Evolutionary conservation across 2,888 invertebrate genomes (phyloP), one percentile per base, ranked within the genome.

Genomic region (Scaptomyza polygonia): DNA sequence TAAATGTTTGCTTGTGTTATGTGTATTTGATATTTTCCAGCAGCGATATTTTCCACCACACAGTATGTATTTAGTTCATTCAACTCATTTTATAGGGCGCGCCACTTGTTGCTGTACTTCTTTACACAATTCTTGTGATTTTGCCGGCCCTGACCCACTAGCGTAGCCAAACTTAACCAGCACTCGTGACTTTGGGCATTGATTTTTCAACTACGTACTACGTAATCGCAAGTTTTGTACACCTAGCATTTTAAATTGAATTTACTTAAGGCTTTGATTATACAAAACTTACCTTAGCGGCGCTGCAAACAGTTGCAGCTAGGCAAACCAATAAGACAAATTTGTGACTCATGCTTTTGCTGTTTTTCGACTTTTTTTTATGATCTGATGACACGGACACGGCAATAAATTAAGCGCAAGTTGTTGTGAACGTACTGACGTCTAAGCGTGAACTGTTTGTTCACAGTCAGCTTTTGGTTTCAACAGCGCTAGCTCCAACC

Each of bases 311-410:
- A 3, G 75, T 57, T 39, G 62, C 86, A 25, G 74, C 66, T 40
- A 81, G 44, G 53, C 83, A 81, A 39, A 61, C 65, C 64, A 83
- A 72, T 36, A 84, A 64, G 12, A 86, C 51, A 5, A 86, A 47
- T 77, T 71, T 77, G 76, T 84, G 83, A 84, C 79, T 84, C 83
- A 84, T 84, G 47, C 25, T 83, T 77, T 2, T 40, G 52, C 56
- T 72, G 25, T 55, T 63, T 16, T 32, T 53, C 32, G 44, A 40
- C n/a, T 25, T 5, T 25, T 54, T 52, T 12, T 42, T 56, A 29
- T 58, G 25, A 5, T 53, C 18, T 72, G 51, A 39, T 49, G 25
- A 48, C 44, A 51, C 51, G 51, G 51, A 25, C 48, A 43, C 42
- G 12, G 39, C 57, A 40, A n/a, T 34, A 40, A 51, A 51, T 40